phyloP scores from a whole-genome alignment of 2,113 vertebrate genomes.

The Ochotona princeps region DNA sequence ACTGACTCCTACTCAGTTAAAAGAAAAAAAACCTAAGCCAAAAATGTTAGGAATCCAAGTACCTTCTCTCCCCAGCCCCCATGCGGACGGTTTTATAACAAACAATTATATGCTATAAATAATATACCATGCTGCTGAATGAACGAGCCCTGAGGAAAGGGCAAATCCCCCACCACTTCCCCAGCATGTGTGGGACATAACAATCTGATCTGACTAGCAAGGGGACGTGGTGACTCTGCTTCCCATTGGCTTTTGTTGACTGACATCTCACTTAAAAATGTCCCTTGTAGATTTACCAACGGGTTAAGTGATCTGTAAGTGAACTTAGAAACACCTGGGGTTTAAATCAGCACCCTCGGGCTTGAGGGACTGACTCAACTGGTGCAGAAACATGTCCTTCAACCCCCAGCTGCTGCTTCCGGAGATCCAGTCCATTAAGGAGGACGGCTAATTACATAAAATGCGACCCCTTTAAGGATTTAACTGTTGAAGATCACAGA shows the following conservation, averaged over 20 bases:
- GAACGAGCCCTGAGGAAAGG: not conserved
- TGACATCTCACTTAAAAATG: constrained; percentile 28
- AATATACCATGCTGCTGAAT: not conserved
- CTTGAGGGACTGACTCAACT: not conserved
- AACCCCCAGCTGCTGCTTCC: not conserved
- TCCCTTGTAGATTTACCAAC: constrained; percentile 24
- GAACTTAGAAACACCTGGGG: not conserved
- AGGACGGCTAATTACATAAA: not conserved
- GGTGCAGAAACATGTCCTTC: not conserved
- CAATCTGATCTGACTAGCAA: not conserved
- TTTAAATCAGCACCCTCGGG: not conserved
- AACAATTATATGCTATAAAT: not conserved
- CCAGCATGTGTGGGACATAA: not conserved
- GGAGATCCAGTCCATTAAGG: not conserved
- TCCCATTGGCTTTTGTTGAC: constrained; percentile 8
- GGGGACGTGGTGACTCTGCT: not conserved
- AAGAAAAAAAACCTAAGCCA: constrained; percentile 43
- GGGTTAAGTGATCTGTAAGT: constrained; percentile 1
- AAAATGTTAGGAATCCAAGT: constrained; percentile 45
- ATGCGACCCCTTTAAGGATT: not conserved
- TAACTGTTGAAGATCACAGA: not conserved
- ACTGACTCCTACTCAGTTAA: constrained; percentile 62
- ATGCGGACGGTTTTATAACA: not conserved
- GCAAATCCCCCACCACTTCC: not conserved
- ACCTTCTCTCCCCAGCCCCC: not conserved